Percentiles rank a stretch among this genome's conserved stretches.
phyloP scores from a whole-genome alignment of 2,113 vertebrate genomes.

The Chionis minor region DNA sequence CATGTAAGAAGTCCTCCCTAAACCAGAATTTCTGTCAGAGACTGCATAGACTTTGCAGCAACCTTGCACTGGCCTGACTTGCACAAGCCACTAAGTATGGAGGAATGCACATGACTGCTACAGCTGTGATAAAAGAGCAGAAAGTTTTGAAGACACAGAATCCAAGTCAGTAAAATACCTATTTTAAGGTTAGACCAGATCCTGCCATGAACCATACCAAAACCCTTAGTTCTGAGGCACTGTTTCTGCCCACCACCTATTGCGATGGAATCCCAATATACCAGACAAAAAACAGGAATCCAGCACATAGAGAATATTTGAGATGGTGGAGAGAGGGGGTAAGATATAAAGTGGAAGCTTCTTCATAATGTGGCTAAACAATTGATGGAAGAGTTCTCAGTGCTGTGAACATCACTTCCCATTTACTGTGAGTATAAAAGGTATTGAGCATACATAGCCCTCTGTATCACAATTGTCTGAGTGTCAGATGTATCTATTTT shows the following conservation, averaged over 20 bases:
- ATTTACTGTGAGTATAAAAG: constrained; percentile 26
- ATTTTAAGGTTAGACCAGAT: neutral
- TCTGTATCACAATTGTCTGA: constrained; percentile 31
- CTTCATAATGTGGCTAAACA: constrained; percentile 30
- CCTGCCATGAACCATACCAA: neutral
- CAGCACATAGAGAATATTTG: neutral
- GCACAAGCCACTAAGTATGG: neutral
- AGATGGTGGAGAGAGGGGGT: neutral
- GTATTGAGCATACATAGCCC: neutral
- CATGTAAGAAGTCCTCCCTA: accelerated
- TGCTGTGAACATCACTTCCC: constrained; percentile 27
- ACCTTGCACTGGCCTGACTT: neutral
- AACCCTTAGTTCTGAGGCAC: neutral
- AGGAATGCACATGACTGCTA: neutral
- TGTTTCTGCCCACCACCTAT: neutral
- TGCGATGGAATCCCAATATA: neutral
- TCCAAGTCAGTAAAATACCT: neutral
- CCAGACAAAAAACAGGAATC: neutral
- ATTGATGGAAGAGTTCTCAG: constrained; percentile 45
- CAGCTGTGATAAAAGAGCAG: neutral
- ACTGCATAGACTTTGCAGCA: neutral
- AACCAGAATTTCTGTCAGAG: neutral
- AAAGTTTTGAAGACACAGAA: neutral
- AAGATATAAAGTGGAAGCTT: constrained; percentile 17
- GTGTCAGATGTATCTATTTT: neutral